Percentiles rank a stretch among this genome's conserved stretches.
Evolutionary conservation across 2,888 invertebrate genomes (phyloP).

Genomic region (Neuroscelio doddi): DNA sequence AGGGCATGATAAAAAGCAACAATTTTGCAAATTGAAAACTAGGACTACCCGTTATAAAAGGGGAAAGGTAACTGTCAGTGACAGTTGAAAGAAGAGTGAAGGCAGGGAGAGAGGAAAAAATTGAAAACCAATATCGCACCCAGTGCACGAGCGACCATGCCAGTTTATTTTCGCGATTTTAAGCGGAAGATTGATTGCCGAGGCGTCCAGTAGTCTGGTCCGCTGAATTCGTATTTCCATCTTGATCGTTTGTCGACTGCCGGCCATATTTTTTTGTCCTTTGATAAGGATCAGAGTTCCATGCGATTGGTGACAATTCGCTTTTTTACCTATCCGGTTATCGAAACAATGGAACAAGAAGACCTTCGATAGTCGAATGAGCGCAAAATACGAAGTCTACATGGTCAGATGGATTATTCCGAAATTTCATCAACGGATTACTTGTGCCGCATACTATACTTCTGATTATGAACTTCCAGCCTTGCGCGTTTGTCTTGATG

Average conservation of each 20-base stretch:
- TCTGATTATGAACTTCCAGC: too few species aligned
- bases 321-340: neutral
- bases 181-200: slow-evolving; percentile 57
- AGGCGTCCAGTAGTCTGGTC: slow-evolving; percentile 45
- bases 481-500: too few species aligned
- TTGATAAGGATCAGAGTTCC: slow-evolving; percentile 2
- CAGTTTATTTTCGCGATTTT: slow-evolving; percentile 59
- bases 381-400: too few species aligned
- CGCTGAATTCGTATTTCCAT: slow-evolving; percentile 53
- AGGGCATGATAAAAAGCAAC: neutral
- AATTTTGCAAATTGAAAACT: too few species aligned
- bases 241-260: slow-evolving; percentile 45
- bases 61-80: neutral
- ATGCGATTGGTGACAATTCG: neutral
- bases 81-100: slow-evolving; percentile 12
- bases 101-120: slow-evolving; percentile 29
- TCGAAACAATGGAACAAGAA: neutral
- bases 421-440: too few species aligned
- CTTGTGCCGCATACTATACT: too few species aligned
- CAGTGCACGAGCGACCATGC: slow-evolving; percentile 38
- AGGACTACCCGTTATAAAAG: too few species aligned
- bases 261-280: slow-evolving; percentile 7
- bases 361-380: neutral
- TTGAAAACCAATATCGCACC: slow-evolving; percentile 55
- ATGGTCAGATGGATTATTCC: too few species aligned